phyloP scores from a whole-genome alignment of 2,113 vertebrate species.

The Platichthys flesus region DNA sequence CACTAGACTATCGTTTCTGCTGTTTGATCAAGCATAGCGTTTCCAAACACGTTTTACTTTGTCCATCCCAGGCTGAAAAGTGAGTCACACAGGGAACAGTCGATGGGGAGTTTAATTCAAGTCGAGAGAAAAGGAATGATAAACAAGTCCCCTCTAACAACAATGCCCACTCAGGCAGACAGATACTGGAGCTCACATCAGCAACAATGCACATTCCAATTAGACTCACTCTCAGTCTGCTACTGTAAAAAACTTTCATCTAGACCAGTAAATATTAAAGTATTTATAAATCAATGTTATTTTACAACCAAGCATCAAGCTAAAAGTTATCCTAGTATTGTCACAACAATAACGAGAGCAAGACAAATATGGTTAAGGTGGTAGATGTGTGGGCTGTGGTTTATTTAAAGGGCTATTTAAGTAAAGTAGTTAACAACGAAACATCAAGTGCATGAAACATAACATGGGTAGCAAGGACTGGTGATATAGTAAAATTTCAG shows the following conservation, averaged over 20 bases:
- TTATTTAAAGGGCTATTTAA: no score
- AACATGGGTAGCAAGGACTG: no score
- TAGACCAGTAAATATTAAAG: not conserved
- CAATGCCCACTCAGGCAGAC: not conserved
- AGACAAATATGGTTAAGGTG: no score
- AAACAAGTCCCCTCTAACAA: conserved; percentile 13
- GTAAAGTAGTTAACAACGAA: no score
- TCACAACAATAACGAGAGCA: no score
- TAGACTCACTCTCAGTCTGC: not conserved
- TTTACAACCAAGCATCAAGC: not conserved
- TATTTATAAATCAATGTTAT: not conserved
- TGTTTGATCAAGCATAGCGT: not conserved
- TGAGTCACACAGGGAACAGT: not conserved
- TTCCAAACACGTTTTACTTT: not conserved
- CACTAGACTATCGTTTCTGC: not conserved
- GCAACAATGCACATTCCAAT: not conserved
- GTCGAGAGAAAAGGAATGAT: not conserved
- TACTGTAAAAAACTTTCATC: not conserved
- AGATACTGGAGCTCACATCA: not conserved
- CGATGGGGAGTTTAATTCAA: not conserved
- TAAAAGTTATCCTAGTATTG: no score
- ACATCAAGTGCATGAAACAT: no score
- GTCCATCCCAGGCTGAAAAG: not conserved
- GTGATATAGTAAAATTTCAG: not conserved
- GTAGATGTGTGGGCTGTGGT: no score